Base-by-base conservation (phyloP, 2,113 vertebrate genomes). In the Notarius quadriscutis region DNA sequence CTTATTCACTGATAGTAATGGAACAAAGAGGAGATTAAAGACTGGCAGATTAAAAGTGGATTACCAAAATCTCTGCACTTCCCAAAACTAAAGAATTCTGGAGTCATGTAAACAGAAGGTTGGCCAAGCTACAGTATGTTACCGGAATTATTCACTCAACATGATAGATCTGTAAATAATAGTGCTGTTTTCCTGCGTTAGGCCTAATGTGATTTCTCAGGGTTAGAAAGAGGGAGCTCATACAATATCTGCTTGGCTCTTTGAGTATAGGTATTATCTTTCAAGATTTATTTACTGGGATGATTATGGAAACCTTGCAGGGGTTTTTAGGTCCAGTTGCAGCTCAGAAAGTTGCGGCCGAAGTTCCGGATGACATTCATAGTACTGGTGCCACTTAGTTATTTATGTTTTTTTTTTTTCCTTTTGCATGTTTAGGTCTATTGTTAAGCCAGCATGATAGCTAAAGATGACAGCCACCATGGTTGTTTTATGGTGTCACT, bases 21-120 rank as follows among this genome's bases (percentile, higher is more conserved):
- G 57, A 90, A 75, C 78, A 86, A 87, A 82, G 87, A 90, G 85
- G 87, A 90, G 30, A 22, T 41, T 60, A 90, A 86, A 87, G 25
- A 83, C 34, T 60, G 83, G 53, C 62, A 65, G 91, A 89, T 89
- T 90, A 88, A 87, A 72, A 53, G 0, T 63, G 86, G 86, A 91
- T 90, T 88, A 89, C 18, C 57, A 55, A 67, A 84, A 78, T 57
- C 71, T 84, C 41, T 67, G 86, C 12, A 50, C 22, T 81, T 58
- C 69, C 11, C 63, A 51, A 41, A 79, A 18, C 30, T 83, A 82
- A 50, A 86, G n/a, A 69, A 11, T 57, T n/a, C 69, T 53, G 58
- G 25, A 62, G 41, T 17, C 62, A 78, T 63, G 81, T 82, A 92
- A 90, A 91, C 86, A 90, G 62, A 67, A 81, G 85, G 87, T 89